phyloP scores from a whole-genome alignment of 1,140 invertebrate genomes.

The Chironomus tepperi region DNA sequence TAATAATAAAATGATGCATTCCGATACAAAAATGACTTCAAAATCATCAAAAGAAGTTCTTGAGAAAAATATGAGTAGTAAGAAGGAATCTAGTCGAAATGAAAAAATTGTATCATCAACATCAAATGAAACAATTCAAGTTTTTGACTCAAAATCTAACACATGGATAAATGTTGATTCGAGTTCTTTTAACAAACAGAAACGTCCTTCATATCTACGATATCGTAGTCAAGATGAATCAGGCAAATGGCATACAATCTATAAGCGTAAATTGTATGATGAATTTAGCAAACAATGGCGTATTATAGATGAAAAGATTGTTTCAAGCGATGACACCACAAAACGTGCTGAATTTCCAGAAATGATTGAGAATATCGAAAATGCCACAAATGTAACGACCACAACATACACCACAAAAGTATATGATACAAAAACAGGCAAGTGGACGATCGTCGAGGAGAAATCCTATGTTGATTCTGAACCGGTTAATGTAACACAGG shows the following conservation, averaged over 20 bases:
- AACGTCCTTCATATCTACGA: constrained; percentile 34
- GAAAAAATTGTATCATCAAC: not conserved
- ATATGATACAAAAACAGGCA: constrained; percentile 38
- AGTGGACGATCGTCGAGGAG: constrained; percentile 39
- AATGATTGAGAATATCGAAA: constrained; percentile 41
- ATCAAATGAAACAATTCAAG: constrained; percentile 32
- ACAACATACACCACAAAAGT: constrained; percentile 40
- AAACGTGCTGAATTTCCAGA: constrained; percentile 30
- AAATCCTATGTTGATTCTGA: constrained; percentile 38
- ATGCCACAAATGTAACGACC: constrained; percentile 40
- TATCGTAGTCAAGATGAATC: constrained; percentile 38
- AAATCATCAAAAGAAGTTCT: constrained; percentile 17
- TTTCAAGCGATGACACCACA: constrained; percentile 31
- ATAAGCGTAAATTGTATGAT: constrained; percentile 40
- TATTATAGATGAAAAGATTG: constrained; percentile 37
- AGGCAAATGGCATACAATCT: constrained; percentile 36
- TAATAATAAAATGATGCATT: not conserved
- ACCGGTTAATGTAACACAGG: constrained; percentile 37
- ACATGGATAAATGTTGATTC: constrained; percentile 38
- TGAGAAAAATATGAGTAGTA: not conserved
- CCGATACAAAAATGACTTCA: not conserved
- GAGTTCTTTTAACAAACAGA: constrained; percentile 27
- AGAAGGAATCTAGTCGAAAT: constrained; percentile 17
- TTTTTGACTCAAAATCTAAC: constrained; percentile 39
- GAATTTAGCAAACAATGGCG: constrained; percentile 38